Evolutionary conservation across 1,140 invertebrate species (phyloP), one percentile per base, ranked within the genome.

Genomic region (Diorhabda elongata): DNA sequence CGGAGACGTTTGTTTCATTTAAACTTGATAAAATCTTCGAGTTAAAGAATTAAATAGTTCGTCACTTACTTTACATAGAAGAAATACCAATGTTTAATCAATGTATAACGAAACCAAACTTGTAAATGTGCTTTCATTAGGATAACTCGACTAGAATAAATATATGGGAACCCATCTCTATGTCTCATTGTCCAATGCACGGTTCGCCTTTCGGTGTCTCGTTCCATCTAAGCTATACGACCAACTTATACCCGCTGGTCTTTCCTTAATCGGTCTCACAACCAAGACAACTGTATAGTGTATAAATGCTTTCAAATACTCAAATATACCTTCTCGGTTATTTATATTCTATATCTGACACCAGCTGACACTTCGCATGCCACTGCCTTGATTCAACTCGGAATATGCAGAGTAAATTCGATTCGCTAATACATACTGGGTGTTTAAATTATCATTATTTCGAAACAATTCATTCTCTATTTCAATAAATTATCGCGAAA

Each of bases 281-380:
- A n/a, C 47, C 6, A 52, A n/a, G 47, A 52, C 47, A 52, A 52
- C 6, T 52, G 47, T 52, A 52, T 52, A 52, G 47, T 52, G 47
- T 61, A 42, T 42, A 61, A 26, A 42, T 61, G 59, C 41, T 61
- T 41, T 42, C 11, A 61, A 61, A 6, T 42, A 43, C 59, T 9
- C 26, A 42, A 61, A 61, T 61, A 61, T 6, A 61, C 42, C 42
- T 42, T 61, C 3, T 61, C 42, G 11, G 59, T 41, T 61, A 61
- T 61, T 61, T 61, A 61, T 61, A 9, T 41, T 8, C 59, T 61
- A 61, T 41, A 61, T 61, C 59, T 61, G 26, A 42, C 59, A 61
- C 59, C 42, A 43, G 42, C 47, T 26, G 26, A 52, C n/a, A 52
- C 47, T 52, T n/a, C 47, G 47, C 47, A 52, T 52, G 47, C 47